These are phyloP conservation scores for Eupeodes luniger DNA, from an alignment of 2,888 invertebrate genomes.

Conservation along the genomic window DNA sequence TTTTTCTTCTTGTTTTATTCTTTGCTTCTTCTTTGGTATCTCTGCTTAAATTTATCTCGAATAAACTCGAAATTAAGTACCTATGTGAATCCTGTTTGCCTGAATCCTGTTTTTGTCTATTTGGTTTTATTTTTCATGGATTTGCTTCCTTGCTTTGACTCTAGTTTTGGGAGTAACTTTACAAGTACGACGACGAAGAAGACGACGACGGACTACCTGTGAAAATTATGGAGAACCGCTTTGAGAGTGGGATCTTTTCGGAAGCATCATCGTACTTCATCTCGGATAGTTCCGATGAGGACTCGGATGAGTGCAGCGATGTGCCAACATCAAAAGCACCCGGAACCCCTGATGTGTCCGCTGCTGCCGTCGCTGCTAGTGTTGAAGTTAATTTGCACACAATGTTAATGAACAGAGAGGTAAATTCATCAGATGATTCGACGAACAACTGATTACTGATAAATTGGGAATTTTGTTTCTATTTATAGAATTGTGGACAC, in stretches of 20 bases:
- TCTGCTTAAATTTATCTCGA: background rate
- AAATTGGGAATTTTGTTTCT: background rate
- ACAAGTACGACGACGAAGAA: too few species aligned
- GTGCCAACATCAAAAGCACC: slow-evolving; percentile 34
- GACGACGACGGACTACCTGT: slow-evolving; percentile 30
- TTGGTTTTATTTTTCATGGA: background rate
- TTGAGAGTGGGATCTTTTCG: slow-evolving; percentile 75
- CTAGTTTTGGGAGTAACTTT: slow-evolving; percentile 32
- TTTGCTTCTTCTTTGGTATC: background rate
- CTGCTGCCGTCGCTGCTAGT: background rate
- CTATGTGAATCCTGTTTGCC: slow-evolving; percentile 2
- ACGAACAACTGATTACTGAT: background rate
- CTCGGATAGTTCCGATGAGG: slow-evolving; percentile 80
- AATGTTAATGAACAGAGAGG: slow-evolving; percentile 81
- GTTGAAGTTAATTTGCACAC: slow-evolving; percentile 78
- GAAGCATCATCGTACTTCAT: slow-evolving; percentile 78
- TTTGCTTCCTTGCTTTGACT: background rate
- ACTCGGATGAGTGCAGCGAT: slow-evolving; percentile 76
- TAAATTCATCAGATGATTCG: slow-evolving; percentile 55
- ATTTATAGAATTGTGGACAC: slow-evolving; percentile 85
- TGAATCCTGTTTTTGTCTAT: background rate
- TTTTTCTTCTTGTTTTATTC: background rate
- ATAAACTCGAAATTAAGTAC: background rate
- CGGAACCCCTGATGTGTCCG: slow-evolving; percentile 16
- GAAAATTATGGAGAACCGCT: slow-evolving; percentile 73